These are phyloP conservation scores for Holacanthella duospinosa DNA, from an alignment of 2,888 invertebrate species.

Conservation along the genomic window DNA sequence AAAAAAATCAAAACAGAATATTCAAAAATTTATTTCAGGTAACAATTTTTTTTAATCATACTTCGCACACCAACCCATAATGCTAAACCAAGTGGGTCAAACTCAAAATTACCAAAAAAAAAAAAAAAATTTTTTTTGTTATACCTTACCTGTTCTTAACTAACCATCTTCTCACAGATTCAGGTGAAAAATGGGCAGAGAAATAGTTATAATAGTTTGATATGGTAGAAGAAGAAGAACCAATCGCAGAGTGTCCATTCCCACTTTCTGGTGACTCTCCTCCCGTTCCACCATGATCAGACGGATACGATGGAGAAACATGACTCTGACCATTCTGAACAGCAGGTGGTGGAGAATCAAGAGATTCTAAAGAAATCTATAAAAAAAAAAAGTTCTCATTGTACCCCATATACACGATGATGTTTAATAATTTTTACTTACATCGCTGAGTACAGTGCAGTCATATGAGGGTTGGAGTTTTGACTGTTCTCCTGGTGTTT, in stretches of 20 bases:
- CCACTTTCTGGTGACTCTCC: constrained; percentile 34
- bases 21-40: too few species aligned
- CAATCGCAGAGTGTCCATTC: background rate
- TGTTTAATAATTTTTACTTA: too few species aligned
- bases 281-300: constrained; percentile 28
- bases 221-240: background rate
- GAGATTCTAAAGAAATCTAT: constrained; percentile 52
- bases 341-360: constrained; percentile 45
- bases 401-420: too few species aligned
- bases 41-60: too few species aligned
- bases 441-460: constrained; percentile 83
- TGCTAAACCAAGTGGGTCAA: too few species aligned
- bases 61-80: too few species aligned
- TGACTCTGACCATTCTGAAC: constrained; percentile 23
- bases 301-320: constrained; percentile 35
- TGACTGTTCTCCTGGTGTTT: constrained; percentile 70
- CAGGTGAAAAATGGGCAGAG: constrained; percentile 35
- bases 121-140: background rate
- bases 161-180: constrained; percentile 35
- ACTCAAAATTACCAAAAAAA: too few species aligned
- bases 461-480: constrained; percentile 94
- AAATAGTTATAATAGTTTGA: constrained; percentile 18
- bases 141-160: constrained; percentile 29
- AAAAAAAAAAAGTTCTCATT: constrained; percentile 36
- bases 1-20: background rate